Percentiles rank a stretch among this genome's conserved stretches.
These are phyloP conservation scores for Pholis gunnellus DNA, from an alignment of 2,113 vertebrate genomes.

Conservation along the genomic window DNA sequence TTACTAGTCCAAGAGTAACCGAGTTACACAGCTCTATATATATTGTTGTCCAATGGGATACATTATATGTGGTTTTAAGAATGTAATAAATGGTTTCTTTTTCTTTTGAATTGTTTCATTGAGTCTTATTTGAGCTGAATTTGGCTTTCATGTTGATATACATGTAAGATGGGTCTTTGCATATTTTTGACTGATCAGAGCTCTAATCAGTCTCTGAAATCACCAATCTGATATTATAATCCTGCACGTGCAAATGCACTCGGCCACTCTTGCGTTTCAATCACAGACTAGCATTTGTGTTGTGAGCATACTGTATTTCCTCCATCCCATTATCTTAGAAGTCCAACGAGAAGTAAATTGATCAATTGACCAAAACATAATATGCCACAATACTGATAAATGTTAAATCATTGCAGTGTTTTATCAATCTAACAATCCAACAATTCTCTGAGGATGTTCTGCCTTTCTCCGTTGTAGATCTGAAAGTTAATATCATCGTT, in stretches of 20 bases:
- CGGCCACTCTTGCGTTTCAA: neutral
- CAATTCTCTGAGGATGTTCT: neutral
- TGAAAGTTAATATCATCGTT: neutral
- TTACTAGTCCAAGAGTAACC: conserved; percentile 80
- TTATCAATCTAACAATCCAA: neutral
- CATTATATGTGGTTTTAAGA: conserved; percentile 85
- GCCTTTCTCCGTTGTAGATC: neutral
- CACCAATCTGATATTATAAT: neutral
- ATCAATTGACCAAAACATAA: neutral
- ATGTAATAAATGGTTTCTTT: conserved; percentile 86
- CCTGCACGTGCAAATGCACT: neutral
- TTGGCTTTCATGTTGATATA: neutral
- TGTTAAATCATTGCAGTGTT: neutral
- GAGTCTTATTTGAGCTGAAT: conserved; percentile 36
- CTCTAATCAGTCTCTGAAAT: neutral
- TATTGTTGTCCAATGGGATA: conserved; percentile 81
- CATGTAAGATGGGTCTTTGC: neutral
- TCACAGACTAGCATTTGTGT: neutral
- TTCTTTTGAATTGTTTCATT: conserved; percentile 67
- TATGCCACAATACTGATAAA: neutral
- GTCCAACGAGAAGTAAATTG: neutral
- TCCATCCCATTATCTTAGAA: neutral
- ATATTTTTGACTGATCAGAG: neutral
- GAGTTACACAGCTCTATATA: conserved; percentile 77
- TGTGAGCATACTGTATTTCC: neutral